A percentile compares a stretch with the other conserved stretches of the same genome.
phyloP scores from a whole-genome alignment of 2,797 vertebrate species.

The Acipenser oxyrinchus region DNA sequence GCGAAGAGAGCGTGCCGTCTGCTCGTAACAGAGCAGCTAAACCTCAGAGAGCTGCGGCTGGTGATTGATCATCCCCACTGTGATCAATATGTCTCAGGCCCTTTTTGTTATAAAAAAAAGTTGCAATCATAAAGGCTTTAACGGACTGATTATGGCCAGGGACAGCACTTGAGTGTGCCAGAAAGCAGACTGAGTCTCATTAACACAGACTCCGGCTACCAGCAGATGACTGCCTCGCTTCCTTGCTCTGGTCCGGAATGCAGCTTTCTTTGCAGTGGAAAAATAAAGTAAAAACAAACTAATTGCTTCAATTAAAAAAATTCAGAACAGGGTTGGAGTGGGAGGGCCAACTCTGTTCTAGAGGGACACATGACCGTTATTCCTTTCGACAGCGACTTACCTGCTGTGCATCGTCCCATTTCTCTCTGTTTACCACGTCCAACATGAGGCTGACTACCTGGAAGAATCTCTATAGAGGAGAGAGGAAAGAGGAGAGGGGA shows the following conservation, averaged over 20 bases:
- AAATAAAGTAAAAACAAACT: too few species aligned
- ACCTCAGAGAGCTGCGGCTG: not conserved
- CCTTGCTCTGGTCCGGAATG: too few species aligned
- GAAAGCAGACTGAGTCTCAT: not conserved
- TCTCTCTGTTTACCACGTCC: slow-evolving; percentile 85
- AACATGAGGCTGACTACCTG: slow-evolving; percentile 97
- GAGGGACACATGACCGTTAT: too few species aligned
- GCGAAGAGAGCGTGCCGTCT: not conserved
- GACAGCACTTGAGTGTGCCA: not conserved
- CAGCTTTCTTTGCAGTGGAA: too few species aligned
- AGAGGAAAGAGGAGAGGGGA: not conserved
- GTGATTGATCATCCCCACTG: not conserved
- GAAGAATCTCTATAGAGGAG: slow-evolving; percentile 81
- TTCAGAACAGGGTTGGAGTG: too few species aligned
- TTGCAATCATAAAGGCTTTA: not conserved
- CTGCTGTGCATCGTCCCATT: slow-evolving; percentile 95
- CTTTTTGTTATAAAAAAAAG: not conserved
- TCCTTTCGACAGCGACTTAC: slow-evolving; percentile 43
- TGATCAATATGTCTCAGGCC: not conserved
- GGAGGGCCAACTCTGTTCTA: too few species aligned
- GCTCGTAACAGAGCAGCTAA: not conserved
- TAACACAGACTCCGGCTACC: too few species aligned
- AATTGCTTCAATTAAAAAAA: too few species aligned
- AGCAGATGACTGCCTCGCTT: too few species aligned
- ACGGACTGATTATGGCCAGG: not conserved